Percentiles rank a stretch among this genome's conserved stretches.
phyloP scores from a whole-genome alignment of 2,888 invertebrate species.

The Xylota sylvarum region DNA sequence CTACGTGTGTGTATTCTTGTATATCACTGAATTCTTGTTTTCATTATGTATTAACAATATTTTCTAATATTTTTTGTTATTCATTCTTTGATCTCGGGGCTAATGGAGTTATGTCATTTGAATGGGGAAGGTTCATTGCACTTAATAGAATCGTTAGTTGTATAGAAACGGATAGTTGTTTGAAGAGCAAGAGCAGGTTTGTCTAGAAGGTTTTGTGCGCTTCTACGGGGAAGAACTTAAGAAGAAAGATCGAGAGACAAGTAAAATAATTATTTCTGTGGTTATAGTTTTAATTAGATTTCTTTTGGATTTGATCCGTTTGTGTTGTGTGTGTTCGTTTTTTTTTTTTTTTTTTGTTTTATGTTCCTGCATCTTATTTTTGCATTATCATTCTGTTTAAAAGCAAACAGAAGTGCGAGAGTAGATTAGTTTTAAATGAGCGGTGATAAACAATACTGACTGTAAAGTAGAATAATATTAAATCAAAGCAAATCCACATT shows the following conservation, averaged over 20 bases:
- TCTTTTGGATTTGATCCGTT: neutral
- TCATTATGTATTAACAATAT: constrained; percentile 18
- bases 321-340: neutral
- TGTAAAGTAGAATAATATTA: neutral
- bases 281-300: constrained; percentile 36
- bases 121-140: constrained; percentile 67
- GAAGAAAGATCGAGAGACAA: constrained; percentile 34
- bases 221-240: constrained; percentile 24
- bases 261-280: constrained; percentile 23
- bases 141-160: constrained; percentile 56
- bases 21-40: constrained; percentile 7
- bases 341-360: neutral
- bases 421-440: neutral
- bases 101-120: constrained; percentile 60
- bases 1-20: neutral
- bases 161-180: constrained; percentile 13
- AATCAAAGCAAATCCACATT: neutral
- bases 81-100: constrained; percentile 20
- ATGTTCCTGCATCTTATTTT: neutral
- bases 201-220: constrained; percentile 30
- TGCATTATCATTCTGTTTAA: neutral
- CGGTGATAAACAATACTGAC: neutral
- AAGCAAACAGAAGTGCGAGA: too few species aligned
- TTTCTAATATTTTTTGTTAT: constrained; percentile 12
- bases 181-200: constrained; percentile 63